Conservation (phyloP, 2,888 invertebrate genomes). For the Drosophila longiperda region DNA sequence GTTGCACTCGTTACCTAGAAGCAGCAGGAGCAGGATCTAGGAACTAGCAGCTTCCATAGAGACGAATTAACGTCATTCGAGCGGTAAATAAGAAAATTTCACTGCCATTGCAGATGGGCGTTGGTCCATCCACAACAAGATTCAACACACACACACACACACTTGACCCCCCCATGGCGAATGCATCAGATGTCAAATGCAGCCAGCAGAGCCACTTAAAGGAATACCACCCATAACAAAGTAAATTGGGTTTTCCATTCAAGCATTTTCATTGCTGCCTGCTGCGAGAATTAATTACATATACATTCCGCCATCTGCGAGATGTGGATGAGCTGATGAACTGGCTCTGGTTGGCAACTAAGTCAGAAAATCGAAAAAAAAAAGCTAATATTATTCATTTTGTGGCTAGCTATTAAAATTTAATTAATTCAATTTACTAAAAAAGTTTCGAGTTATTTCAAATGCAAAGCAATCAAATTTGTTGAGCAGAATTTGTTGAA, state of each 20-base stretch:
- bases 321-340: conserved; percentile 42
- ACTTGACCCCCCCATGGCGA: conserved; percentile 37
- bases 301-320: conserved; percentile 22
- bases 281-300: conserved; percentile 39
- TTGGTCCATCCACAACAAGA: not conserved
- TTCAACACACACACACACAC: conserved; percentile 14
- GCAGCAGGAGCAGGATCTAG: not conserved
- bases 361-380: conserved; percentile 50
- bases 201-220: conserved; percentile 29
- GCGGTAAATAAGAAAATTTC: conserved; percentile 75
- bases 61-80: conserved; percentile 66
- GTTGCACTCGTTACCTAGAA: conserved; percentile 28
- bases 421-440: not conserved
- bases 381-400: not conserved
- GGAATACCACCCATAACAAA: conserved; percentile 17
- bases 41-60: conserved; percentile 28
- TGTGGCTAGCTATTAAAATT: not conserved
- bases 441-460: not conserved
- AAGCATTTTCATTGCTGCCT: conserved; percentile 11
- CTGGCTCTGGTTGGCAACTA: conserved; percentile 58
- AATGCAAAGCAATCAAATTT: not conserved
- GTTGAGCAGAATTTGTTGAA: not conserved
- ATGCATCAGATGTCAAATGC: conserved; percentile 67
- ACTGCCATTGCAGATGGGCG: conserved; percentile 28
- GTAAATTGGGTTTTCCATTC: conserved; percentile 8